Evolutionary conservation across 2,888 invertebrate genomes (phyloP).

Genomic region (Drosophila eohydei): DNA sequence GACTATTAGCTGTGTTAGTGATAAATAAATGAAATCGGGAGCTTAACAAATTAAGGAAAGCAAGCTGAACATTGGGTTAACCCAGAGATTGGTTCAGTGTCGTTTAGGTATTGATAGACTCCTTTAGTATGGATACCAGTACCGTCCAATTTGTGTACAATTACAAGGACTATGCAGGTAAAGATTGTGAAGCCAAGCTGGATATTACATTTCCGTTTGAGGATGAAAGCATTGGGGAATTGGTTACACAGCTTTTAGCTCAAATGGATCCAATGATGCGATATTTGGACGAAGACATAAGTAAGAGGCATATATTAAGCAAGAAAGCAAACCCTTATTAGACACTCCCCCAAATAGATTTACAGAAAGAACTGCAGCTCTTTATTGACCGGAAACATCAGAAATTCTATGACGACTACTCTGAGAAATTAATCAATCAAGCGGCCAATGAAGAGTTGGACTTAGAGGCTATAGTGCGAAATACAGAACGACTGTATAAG

Average conservation of each 20-base stretch:
- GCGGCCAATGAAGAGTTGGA: constrained; percentile 88
- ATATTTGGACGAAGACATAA: constrained; percentile 81
- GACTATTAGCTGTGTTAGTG: constrained; percentile 6
- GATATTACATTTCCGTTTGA: constrained; percentile 79
- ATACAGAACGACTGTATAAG: constrained; percentile 92
- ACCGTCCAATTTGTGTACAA: constrained; percentile 78
- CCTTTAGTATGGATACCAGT: constrained; percentile 44
- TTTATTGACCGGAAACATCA: constrained; percentile 89
- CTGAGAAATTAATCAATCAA: constrained; percentile 87
- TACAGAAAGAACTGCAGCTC: constrained; percentile 85
- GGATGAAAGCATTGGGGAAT: constrained; percentile 77
- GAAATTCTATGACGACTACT: constrained; percentile 88
- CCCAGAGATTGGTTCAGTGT: neutral
- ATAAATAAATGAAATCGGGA: neutral
- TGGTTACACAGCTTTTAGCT: constrained; percentile 77
- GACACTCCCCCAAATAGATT: constrained; percentile 52
- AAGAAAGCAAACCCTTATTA: neutral
- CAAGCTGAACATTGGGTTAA: neutral
- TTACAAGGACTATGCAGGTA: constrained; percentile 80
- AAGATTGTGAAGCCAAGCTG: constrained; percentile 57
- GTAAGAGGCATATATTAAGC: constrained; percentile 53
- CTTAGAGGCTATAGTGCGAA: constrained; percentile 90
- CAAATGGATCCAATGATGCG: constrained; percentile 84
- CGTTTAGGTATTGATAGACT: neutral
- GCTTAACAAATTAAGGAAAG: neutral